Evolutionary conservation across 2,797 vertebrate species (phyloP), one percentile per base, ranked within the genome.

Genomic region (Leptoclinus maculatus): DNA sequence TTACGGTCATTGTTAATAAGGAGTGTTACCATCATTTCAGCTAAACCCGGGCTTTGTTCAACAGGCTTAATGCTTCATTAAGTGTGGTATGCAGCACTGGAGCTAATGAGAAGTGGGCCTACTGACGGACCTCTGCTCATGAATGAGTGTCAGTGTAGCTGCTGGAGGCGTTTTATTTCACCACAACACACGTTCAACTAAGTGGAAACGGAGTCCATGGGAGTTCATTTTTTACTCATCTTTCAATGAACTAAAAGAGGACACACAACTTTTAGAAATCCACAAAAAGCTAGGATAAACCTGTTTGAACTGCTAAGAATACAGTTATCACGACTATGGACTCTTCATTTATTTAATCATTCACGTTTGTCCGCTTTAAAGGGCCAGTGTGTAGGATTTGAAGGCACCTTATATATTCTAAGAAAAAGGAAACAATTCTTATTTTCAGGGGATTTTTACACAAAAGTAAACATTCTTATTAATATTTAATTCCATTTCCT

Each of bases 71-170:
- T 19, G 85, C 76, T 79, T 74, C 84, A 74, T 77, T 88, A 80
- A 25, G 32, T 25, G 23, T 29, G 90, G 90, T 75, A 88, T 90
- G 90, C 54, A 77, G 74, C 4, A 4, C 14, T 58, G 16, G 1
- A 1, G 16, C 23, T 27, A 41, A 39, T 41, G n/a, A 21, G 39
- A 1, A 3, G 43, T 11, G 59, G 39, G 16, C 38, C 45, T 1
- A 3, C 29, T 23, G 54, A 32, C 19, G 7, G 27, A 19, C 49
- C 49, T 10, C 49, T 7, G 21, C 21, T 51, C 45, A 14, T 14
- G 45, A 60, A 59, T 59, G 60, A 11, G 12, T 1, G n/a, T 63
- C 54, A 16, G 11, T 39, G 34, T 23, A 2, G n/a, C 49, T 51
- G 2, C n/a, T 13, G 10, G 49, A 19, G 7, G 45, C 43, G 43